phyloP scores from a whole-genome alignment of 1,140 invertebrate genomes.

The Monomorium pharaonis region DNA sequence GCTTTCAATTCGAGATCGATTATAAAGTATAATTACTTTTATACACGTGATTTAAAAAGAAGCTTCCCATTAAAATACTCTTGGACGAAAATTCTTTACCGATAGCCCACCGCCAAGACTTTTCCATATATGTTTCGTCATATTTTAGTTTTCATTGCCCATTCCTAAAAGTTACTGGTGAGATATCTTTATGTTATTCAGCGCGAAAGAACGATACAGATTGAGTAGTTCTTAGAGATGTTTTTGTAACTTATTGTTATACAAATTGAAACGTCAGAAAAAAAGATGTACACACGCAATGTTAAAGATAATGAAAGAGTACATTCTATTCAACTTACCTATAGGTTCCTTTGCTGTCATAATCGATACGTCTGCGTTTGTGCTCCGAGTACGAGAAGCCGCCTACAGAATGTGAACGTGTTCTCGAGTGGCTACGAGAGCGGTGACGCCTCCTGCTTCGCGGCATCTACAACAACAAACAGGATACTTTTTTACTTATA shows the following conservation, averaged over 20 bases:
- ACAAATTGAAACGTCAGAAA: background rate
- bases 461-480: constrained; percentile 90
- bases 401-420: constrained; percentile 84
- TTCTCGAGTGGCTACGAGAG: constrained; percentile 88
- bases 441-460: constrained; percentile 91
- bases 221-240: background rate
- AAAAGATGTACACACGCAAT: background rate
- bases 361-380: constrained; percentile 86
- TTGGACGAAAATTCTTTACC: background rate
- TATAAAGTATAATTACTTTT: background rate
- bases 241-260: background rate
- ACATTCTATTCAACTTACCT: constrained; percentile 80
- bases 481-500: background rate
- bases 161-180: background rate
- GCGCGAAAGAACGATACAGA: background rate
- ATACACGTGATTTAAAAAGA: background rate
- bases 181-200: background rate
- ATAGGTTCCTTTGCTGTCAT: constrained; percentile 85
- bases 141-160: background rate
- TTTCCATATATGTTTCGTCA: background rate
- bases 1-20: background rate
- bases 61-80: background rate
- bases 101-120: background rate
- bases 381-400: constrained; percentile 84
- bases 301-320: background rate